These are phyloP conservation scores for Cyrtonyx montezumae DNA, from an alignment of 2,113 vertebrate species.

Conservation along the genomic window DNA sequence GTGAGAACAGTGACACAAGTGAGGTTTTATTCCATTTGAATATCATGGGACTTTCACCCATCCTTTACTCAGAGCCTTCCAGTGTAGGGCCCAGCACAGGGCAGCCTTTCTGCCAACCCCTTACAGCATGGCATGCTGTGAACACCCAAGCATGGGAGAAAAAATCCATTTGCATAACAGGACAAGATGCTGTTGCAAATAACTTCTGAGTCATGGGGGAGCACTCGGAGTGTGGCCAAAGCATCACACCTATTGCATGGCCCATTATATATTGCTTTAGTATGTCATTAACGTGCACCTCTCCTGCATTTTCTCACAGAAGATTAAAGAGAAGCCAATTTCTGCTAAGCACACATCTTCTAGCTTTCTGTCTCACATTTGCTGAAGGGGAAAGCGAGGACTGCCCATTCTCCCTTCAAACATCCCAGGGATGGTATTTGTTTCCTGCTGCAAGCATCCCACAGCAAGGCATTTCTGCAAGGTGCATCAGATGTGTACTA, in stretches of 20 bases:
- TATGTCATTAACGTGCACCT: neutral
- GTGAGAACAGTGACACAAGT: neutral
- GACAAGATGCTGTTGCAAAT: neutral
- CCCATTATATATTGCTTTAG: neutral
- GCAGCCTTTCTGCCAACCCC: neutral
- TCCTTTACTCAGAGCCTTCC: neutral
- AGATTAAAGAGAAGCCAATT: neutral
- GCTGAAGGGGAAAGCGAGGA: neutral
- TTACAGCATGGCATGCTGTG: fast-evolving
- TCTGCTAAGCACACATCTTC: neutral
- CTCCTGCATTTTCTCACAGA: neutral
- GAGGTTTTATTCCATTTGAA: neutral
- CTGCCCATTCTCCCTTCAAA: neutral
- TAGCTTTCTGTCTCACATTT: neutral
- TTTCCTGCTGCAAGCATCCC: neutral
- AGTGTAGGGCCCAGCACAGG: neutral
- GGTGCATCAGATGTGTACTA: fast-evolving
- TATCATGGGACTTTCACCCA: neutral
- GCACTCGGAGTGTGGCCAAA: neutral
- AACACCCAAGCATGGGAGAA: neutral
- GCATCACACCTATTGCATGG: neutral
- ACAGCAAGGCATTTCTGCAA: neutral
- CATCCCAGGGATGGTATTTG: neutral
- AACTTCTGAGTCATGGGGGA: neutral
- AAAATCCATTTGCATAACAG: neutral